phyloP scores from a whole-genome alignment of 2,888 invertebrate genomes.

The Aleiodes alternator region DNA sequence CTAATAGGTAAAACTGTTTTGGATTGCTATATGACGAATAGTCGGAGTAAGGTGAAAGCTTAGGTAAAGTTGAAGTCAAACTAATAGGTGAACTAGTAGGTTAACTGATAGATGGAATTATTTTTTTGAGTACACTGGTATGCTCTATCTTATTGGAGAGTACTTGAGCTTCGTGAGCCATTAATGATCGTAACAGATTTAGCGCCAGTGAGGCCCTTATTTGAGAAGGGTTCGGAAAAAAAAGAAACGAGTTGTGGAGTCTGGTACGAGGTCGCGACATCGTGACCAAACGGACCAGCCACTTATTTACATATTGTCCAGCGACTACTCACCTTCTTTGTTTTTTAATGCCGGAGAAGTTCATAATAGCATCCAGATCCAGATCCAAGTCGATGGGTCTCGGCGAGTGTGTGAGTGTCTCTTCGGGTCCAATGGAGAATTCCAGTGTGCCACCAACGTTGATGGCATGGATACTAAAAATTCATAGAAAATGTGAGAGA shows the following conservation, averaged over 20 bases:
- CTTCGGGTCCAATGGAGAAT: slow-evolving; percentile 44
- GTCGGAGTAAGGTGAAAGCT: too few species aligned
- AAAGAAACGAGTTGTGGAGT: slow-evolving; percentile 29
- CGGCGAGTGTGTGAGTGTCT: not conserved
- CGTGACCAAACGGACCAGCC: slow-evolving; percentile 73
- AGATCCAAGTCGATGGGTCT: slow-evolving; percentile 46
- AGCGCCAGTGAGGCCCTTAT: slow-evolving; percentile 62
- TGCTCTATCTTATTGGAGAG: slow-evolving; percentile 25
- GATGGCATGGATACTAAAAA: slow-evolving; percentile 61
- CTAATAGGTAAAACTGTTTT: too few species aligned
- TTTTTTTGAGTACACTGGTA: too few species aligned
- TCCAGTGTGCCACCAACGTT: slow-evolving; percentile 72
- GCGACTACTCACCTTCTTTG: slow-evolving; percentile 60
- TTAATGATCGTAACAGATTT: slow-evolving; percentile 68
- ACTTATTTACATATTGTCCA: slow-evolving; percentile 76
- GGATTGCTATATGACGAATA: too few species aligned
- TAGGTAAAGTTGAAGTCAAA: too few species aligned
- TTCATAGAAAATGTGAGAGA: too few species aligned
- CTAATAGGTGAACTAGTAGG: too few species aligned
- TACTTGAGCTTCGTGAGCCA: slow-evolving; percentile 59
- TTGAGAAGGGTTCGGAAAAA: slow-evolving; percentile 51
- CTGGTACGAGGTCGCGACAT: slow-evolving; percentile 74
- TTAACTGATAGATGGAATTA: too few species aligned
- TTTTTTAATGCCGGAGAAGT: slow-evolving; percentile 72
- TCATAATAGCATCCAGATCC: slow-evolving; percentile 68